Evolutionary conservation across 2,888 invertebrate genomes (phyloP).

Genomic region (Drosophila macrospina): DNA sequence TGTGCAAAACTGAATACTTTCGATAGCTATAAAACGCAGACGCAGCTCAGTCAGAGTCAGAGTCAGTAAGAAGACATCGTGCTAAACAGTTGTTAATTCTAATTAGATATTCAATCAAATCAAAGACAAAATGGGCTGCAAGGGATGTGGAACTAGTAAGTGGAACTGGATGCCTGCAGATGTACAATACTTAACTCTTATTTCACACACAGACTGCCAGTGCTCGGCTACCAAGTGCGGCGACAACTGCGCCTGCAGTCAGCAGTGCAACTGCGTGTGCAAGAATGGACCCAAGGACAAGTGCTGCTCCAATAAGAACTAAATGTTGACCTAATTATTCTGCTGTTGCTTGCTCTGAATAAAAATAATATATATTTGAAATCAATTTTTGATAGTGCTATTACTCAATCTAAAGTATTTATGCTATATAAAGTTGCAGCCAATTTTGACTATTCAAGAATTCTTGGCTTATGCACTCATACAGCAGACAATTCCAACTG

Average conservation of each 20-base stretch:
- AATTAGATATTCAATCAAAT: conserved; percentile 2
- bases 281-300: conserved; percentile 75
- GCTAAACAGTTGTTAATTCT: conserved; percentile 6
- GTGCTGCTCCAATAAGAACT: conserved; percentile 65
- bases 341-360: neutral
- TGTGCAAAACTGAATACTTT: conserved; percentile 55
- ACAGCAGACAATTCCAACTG: no score
- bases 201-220: conserved; percentile 63
- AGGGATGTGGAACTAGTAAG: conserved; percentile 74
- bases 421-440: no score
- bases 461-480: no score
- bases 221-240: conserved; percentile 74
- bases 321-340: neutral
- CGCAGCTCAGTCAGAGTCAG: neutral
- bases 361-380: neutral
- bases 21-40: conserved; percentile 55
- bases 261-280: conserved; percentile 74
- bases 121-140: conserved; percentile 68
- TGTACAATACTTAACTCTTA: neutral
- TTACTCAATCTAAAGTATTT: no score
- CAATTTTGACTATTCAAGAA: no score
- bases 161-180: neutral
- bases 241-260: conserved; percentile 74
- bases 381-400: neutral
- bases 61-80: conserved; percentile 16